Evolutionary conservation across 2,888 invertebrate genomes (phyloP), one percentile per base, ranked within the genome.

Genomic region (Hydriomena furcata): DNA sequence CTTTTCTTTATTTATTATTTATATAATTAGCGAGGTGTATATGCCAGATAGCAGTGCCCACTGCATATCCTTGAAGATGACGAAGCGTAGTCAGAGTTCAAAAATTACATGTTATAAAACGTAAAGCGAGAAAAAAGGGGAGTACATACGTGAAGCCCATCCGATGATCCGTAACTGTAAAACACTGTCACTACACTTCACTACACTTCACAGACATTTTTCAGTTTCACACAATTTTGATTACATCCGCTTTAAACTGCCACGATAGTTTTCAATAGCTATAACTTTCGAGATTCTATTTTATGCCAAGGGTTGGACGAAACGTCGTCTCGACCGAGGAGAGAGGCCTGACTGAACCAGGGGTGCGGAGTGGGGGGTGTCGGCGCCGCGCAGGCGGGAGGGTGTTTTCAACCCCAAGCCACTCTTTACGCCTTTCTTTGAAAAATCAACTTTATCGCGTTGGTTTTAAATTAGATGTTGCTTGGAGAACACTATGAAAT

Each of bases 311-410:
- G 24, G 25, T 31, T 48, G 41, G 31, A 47, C 60, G 65, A 55
- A 41, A 67, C 76, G 76, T 63, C 73, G 61, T 62, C 54, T 60
- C 69, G 50, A 27, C 23, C 36, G 61, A 65, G 60, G 63, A 67
- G 66, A 65, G 61, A 58, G 70, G 58, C 60, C 61, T 60, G 71
- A 80, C 80, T 80, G 79, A 72, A 60, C 7, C 60, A 55, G 63
- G 66, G 32, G 58, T 7, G 60, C 52, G 66, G 66, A 52, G 62
- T 28, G 3, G 52, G 55, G 75, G 52, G 45, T n/a, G 52, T 34
- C 46, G 58, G 75, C 76, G 73, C 67, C 79, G 78, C 78, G 79
- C 79, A 76, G 79, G 71, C 78, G 78, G 65, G 38, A 52, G 52
- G 52, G 47, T 37, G 31, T 52, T 48, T 46, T 7, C 32, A n/a